Evolutionary conservation across 2,113 vertebrate genomes (phyloP), one percentile per base, ranked within the genome.

Genomic region (Petaurus breviceps): DNA sequence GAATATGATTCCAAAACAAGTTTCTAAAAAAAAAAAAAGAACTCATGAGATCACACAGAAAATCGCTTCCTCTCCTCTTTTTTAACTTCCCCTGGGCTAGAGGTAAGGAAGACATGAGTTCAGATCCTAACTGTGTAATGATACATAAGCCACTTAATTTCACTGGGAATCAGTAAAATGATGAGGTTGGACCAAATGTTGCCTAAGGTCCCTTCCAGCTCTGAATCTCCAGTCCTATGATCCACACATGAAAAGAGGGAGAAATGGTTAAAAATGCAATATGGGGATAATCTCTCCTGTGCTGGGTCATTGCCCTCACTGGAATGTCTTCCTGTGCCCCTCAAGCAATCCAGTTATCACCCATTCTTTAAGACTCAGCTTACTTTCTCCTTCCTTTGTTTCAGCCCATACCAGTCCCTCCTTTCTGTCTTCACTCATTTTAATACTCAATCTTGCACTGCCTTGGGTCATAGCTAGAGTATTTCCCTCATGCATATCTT

Each of bases 11-110:
- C 52, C 25, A 77, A 92, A 12, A 93, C 43, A 92, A 51, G 25
- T 57, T 95, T 95, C 91, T 52, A 92, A 92, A 91, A 92, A 51
- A 96, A 94, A 96, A 54, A 53, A 28, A 24, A 6, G 47, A 61
- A 61, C 10, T 61, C 57, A 31, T 61, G 28, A 61, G 26, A 12
- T 28, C 25, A 28, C 28, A 61, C 3, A 31, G 11, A 61, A 61
- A 31, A 31, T 61, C 31, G 3, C 57, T 61, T 61, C 57, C 28
- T 61, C 11, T 8, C 28, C 11, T 61, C 10, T 12, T 11, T 31
- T 28, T 61, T 57, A 57, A 57, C 55, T 26, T 57, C 7, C 57
- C 57, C 57, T 61, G 57, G 57, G 31, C 53, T 61, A 31, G 57
- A 31, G 11, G 28, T 31, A 61, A 61, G 57, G 28, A 61, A 31